phyloP scores from a whole-genome alignment of 2,113 vertebrate genomes.

The Prionailurus viverrinus region DNA sequence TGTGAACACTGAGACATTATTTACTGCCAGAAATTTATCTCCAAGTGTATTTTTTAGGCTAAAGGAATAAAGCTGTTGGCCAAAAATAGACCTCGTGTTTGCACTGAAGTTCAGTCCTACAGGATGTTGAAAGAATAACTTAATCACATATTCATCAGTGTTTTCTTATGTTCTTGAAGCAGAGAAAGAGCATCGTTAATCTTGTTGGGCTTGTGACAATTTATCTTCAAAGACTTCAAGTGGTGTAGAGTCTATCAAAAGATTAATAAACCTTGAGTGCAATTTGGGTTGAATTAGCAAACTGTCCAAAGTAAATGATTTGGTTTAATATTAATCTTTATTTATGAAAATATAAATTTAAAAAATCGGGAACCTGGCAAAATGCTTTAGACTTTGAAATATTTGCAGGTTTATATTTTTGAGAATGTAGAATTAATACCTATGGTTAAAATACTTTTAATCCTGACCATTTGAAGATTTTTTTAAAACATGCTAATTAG shows the following conservation, averaged over 20 bases:
- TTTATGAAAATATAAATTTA: constrained; percentile 68
- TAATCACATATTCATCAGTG: constrained; percentile 77
- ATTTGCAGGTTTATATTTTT: constrained; percentile 55
- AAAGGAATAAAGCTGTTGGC: constrained; percentile 29
- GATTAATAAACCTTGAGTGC: constrained; percentile 49
- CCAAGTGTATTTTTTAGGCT: neutral
- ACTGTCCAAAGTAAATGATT: constrained; percentile 64
- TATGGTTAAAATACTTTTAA: constrained; percentile 49
- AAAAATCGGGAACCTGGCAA: constrained; percentile 18
- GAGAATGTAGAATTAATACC: constrained; percentile 49
- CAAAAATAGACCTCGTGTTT: neutral
- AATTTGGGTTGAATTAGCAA: constrained; percentile 75
- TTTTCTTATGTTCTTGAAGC: constrained; percentile 69
- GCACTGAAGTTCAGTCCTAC: constrained; percentile 71
- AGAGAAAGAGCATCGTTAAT: constrained; percentile 81
- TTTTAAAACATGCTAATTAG: neutral
- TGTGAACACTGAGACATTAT: neutral
- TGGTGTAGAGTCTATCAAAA: constrained; percentile 72
- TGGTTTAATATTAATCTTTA: constrained; percentile 74
- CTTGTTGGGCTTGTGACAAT: constrained; percentile 41
- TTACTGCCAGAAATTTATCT: neutral
- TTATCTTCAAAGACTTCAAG: constrained; percentile 78
- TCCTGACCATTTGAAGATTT: neutral
- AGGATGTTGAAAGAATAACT: constrained; percentile 69
- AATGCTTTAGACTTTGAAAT: neutral